A percentile compares a stretch with the other conserved stretches of the same genome.
Conservation (phyloP, 2,888 invertebrate genomes). For the Metalampra italica region DNA sequence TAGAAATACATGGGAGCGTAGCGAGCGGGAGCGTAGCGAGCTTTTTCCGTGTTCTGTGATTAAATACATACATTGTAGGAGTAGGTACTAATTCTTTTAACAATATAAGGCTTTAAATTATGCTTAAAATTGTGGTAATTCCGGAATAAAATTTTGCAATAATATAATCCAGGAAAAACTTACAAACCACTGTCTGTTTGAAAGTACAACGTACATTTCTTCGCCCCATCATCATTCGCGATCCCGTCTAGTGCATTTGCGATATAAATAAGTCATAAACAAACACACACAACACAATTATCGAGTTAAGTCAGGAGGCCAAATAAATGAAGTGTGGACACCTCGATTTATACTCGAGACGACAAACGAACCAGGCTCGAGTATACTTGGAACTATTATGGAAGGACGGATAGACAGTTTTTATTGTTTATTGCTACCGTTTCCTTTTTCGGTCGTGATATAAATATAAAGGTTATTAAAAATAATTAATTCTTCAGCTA, state of each 20-base stretch:
- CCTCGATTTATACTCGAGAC: conserved; percentile 13
- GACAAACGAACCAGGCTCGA: background rate
- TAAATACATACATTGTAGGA: no score
- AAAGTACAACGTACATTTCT: no score
- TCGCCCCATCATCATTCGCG: background rate
- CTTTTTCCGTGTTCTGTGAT: no score
- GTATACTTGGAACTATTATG: conserved; percentile 27
- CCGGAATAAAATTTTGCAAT: no score
- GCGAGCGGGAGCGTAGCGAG: no score
- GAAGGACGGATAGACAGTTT: conserved; percentile 21
- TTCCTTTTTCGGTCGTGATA: conserved; percentile 3
- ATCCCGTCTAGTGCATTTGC: background rate
- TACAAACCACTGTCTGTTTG: no score
- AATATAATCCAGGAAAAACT: no score
- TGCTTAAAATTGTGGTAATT: no score
- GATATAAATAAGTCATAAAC: conserved; percentile 15
- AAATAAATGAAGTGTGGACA: conserved; percentile 29
- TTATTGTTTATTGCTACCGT: conserved; percentile 7
- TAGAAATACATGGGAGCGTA: no score
- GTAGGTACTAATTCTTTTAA: no score
- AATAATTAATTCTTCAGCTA: background rate
- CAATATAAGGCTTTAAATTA: no score
- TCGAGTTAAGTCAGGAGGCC: conserved; percentile 19
- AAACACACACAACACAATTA: conserved; percentile 29
- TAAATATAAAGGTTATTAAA: background rate